A percentile compares a stretch with the other conserved stretches of the same genome.
Evolutionary conservation across 2,888 invertebrate genomes (phyloP).

Genomic region (Anaspis maculata): DNA sequence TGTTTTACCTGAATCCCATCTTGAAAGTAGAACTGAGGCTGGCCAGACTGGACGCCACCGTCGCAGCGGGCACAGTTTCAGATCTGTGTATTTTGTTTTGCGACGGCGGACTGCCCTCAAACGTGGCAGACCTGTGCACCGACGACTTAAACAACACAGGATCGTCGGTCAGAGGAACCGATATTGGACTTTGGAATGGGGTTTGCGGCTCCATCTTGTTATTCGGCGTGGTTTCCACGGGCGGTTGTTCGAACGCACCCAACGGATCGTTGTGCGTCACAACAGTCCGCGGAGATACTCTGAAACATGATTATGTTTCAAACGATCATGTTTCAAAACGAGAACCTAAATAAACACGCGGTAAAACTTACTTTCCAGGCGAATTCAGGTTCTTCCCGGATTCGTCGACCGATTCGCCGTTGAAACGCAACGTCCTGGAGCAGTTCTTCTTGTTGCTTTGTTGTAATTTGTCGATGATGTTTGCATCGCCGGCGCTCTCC

Average conservation of each 20-base stretch:
- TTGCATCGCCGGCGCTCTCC: conserved; percentile 73
- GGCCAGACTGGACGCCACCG: conserved; percentile 68
- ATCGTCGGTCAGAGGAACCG: conserved; percentile 58
- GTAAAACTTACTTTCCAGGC: conserved; percentile 47
- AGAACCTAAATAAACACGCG: neutral
- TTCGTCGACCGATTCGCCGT: conserved; percentile 44
- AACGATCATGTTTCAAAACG: neutral
- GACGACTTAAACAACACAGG: conserved; percentile 55
- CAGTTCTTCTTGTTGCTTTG: conserved; percentile 44
- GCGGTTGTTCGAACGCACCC: conserved; percentile 59
- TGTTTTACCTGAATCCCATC: conserved; percentile 78
- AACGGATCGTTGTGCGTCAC: conserved; percentile 89
- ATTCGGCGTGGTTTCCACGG: conserved; percentile 19
- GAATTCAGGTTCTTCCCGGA: conserved; percentile 40
- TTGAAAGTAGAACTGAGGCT: conserved; percentile 76
- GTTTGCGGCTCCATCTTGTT: conserved; percentile 3
- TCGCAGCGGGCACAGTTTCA: conserved; percentile 65
- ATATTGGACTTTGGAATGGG: conserved; percentile 17
- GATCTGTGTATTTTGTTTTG: conserved; percentile 55
- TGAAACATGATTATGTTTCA: conserved; percentile 4
- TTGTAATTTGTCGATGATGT: conserved; percentile 63
- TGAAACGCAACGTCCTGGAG: conserved; percentile 50
- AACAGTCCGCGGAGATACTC: conserved; percentile 70
- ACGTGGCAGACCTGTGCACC: conserved; percentile 48
- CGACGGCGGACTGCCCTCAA: conserved; percentile 44